phyloP scores from a whole-genome alignment of 2,797 vertebrate genomes.

The Glyptemys insculpta region DNA sequence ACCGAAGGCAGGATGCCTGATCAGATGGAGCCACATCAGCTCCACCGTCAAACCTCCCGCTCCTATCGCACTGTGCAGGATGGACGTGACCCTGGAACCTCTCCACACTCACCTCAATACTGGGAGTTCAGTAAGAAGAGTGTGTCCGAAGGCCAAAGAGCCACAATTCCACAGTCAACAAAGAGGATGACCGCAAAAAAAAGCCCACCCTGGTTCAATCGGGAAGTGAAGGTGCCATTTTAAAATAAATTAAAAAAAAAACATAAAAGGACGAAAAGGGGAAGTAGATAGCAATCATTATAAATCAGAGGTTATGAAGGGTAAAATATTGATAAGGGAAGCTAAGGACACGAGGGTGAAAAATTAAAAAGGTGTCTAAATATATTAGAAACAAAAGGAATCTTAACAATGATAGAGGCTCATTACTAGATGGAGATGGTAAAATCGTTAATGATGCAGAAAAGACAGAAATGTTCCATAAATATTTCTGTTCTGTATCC shows the following conservation, averaged over 20 bases:
- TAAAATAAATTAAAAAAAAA: neutral
- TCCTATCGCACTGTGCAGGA: neutral
- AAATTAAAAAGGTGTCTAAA: neutral
- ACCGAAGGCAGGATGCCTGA: neutral
- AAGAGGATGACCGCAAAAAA: accelerated
- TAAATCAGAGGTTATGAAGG: neutral
- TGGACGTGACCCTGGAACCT: neutral
- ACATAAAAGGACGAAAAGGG: neutral
- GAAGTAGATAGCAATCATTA: neutral
- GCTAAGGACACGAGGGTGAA: neutral
- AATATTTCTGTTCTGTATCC: neutral
- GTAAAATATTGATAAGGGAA: neutral
- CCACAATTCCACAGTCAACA: neutral
- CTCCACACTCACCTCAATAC: neutral
- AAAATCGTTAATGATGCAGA: neutral
- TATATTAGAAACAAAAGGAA: neutral
- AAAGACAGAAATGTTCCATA: neutral
- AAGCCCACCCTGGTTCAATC: neutral
- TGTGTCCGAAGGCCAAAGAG: neutral
- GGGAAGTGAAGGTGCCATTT: neutral
- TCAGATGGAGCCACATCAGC: neutral
- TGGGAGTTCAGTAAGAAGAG: neutral
- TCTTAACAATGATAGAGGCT: neutral
- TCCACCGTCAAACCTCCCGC: neutral
- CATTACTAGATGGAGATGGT: neutral